Conservation (phyloP, 2,113 vertebrate species). For the Apistogramma diplotaenia region DNA sequence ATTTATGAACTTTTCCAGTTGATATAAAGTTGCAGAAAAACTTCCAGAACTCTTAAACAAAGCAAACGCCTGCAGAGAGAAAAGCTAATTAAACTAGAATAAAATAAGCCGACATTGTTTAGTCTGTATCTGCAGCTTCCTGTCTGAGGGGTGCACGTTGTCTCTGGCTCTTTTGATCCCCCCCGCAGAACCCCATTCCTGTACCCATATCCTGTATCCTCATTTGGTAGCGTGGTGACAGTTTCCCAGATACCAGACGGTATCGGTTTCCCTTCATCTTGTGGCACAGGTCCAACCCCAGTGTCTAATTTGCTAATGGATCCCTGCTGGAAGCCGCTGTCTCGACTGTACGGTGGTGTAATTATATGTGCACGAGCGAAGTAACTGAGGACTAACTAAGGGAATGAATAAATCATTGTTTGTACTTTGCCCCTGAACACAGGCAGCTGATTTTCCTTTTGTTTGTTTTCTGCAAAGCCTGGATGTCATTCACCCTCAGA, state of each 20-base stretch:
- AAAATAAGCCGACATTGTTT: constrained; percentile 24
- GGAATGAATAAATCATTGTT: constrained; percentile 78
- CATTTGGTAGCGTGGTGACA: constrained; percentile 71
- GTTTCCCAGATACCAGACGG: constrained; percentile 61
- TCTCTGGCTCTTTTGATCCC: constrained; percentile 35
- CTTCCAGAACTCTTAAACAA: not conserved
- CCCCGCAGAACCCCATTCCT: constrained; percentile 7
- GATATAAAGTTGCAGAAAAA: not conserved
- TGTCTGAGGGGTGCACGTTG: constrained; percentile 15
- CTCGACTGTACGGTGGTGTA: constrained; percentile 55
- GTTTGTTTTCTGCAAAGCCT: constrained; percentile 29
- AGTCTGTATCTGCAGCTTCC: constrained; percentile 22
- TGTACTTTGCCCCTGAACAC: constrained; percentile 10
- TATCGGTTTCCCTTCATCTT: constrained; percentile 70
- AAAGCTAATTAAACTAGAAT: constrained; percentile 20
- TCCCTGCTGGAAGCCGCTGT: constrained; percentile 67
- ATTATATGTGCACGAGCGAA: constrained; percentile 73
- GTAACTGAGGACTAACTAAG: constrained; percentile 65
- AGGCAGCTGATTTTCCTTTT: not conserved
- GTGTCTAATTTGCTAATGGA: constrained; percentile 78
- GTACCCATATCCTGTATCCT: constrained; percentile 59
- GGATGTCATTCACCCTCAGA: constrained; percentile 41
- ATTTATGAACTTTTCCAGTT: not conserved
- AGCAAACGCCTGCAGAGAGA: not conserved
- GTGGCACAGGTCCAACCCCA: constrained; percentile 70